Evolutionary conservation across 2,888 invertebrate genomes (phyloP).

Genomic region (Nemotelus pantherinus): DNA sequence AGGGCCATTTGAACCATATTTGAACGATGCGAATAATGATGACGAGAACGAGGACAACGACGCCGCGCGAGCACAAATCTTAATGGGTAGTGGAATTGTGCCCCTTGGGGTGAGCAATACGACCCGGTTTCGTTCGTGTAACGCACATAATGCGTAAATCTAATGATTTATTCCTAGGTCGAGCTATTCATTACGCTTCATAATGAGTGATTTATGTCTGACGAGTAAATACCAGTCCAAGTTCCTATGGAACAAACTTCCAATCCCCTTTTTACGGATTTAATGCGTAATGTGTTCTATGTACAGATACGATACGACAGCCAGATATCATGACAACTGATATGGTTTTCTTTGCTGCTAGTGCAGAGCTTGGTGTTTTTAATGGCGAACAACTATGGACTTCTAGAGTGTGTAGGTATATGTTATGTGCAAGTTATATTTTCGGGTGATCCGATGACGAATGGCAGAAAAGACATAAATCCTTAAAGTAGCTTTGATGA

Average conservation of each 20-base stretch:
- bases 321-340: constrained; percentile 11
- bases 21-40: neutral
- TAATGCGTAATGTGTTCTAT: constrained; percentile 23
- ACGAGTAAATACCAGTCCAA: constrained; percentile 51
- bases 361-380: neutral
- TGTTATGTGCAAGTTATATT: neutral
- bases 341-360: constrained; percentile 19
- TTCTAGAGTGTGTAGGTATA: no score
- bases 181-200: constrained; percentile 66
- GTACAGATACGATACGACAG: constrained; percentile 21
- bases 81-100: neutral
- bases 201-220: constrained; percentile 66
- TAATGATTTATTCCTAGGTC: constrained; percentile 66
- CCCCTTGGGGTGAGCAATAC: constrained; percentile 49
- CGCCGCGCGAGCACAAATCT: neutral
- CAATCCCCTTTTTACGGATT: constrained; percentile 42
- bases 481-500: constrained; percentile 9
- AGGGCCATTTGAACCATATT: neutral
- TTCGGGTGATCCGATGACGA: constrained; percentile 36
- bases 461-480: constrained; percentile 24
- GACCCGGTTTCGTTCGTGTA: constrained; percentile 53
- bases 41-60: neutral
- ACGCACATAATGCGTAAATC: constrained; percentile 55
- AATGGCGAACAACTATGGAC: constrained; percentile 3
- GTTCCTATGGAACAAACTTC: constrained; percentile 34